Evolutionary conservation across 2,888 invertebrate genomes (phyloP).

Genomic region (Argyresthia goedartella): DNA sequence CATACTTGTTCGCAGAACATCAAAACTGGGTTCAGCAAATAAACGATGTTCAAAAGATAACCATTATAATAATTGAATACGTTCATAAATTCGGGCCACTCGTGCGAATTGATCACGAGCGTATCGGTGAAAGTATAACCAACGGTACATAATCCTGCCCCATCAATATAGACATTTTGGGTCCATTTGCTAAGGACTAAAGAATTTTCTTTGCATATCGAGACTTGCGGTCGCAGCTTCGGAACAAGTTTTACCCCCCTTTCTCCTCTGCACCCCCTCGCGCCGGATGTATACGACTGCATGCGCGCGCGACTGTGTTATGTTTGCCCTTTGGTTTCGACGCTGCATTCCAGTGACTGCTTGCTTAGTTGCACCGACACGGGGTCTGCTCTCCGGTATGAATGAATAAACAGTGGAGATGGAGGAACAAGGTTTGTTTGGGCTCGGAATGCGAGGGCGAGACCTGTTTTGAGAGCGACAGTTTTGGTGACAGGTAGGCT

Average conservation of each 20-base stretch:
- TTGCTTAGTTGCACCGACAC: slow-evolving; percentile 3
- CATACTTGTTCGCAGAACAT: too few species aligned
- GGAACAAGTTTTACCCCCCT: slow-evolving; percentile 14
- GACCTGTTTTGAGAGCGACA: too few species aligned
- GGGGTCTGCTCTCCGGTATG: neutral
- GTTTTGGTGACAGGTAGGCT: too few species aligned
- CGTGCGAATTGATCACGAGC: slow-evolving; percentile 4
- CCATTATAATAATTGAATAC: too few species aligned
- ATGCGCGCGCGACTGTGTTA: slow-evolving; percentile 26
- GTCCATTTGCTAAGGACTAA: too few species aligned
- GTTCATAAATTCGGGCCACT: neutral
- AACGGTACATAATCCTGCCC: neutral
- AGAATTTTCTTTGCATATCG: too few species aligned
- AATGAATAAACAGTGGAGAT: slow-evolving; percentile 3
- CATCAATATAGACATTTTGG: too few species aligned
- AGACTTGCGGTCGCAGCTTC: slow-evolving; percentile 6
- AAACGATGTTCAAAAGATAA: too few species aligned
- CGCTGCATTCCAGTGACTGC: slow-evolving; percentile 8
- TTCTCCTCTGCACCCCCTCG: slow-evolving; percentile 13
- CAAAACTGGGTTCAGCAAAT: too few species aligned
- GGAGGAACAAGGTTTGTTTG: neutral
- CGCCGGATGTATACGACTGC: slow-evolving; percentile 28
- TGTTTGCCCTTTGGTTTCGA: slow-evolving; percentile 22
- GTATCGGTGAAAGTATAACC: neutral
- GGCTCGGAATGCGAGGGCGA: too few species aligned